A percentile compares a stretch with the other conserved stretches of the same genome.
These are phyloP conservation scores for Semotilus atromaculatus DNA, from an alignment of 2,797 vertebrate genomes.

Conservation along the genomic window DNA sequence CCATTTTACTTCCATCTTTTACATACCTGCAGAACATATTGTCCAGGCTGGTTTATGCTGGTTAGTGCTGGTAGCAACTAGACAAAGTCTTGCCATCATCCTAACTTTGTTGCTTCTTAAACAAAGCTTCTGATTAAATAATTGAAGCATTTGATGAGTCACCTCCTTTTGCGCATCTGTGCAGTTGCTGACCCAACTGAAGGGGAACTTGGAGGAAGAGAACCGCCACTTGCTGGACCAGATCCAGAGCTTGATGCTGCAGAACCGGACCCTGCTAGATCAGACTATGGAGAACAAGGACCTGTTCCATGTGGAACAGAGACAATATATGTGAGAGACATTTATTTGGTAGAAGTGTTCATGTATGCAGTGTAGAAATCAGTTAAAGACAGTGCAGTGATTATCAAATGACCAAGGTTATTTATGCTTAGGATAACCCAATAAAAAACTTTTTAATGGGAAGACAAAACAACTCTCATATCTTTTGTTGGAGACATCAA, in stretches of 20 bases:
- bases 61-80: not conserved
- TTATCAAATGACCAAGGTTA: not conserved
- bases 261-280: slow-evolving; percentile 93
- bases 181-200: slow-evolving; percentile 95
- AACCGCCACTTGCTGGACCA: slow-evolving; percentile 97
- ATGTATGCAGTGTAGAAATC: not conserved
- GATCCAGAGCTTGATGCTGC: slow-evolving; percentile 96
- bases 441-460: not conserved
- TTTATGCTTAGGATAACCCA: not conserved
- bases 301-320: slow-evolving; percentile 96
- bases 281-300: slow-evolving; percentile 99
- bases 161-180: not conserved
- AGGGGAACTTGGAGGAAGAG: slow-evolving; percentile 98
- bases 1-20: not conserved
- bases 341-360: not conserved
- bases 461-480: not conserved
- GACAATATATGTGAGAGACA: slow-evolving; percentile 91
- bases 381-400: not conserved
- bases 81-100: not conserved
- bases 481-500: not conserved
- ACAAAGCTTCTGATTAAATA: not conserved
- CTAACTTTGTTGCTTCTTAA: not conserved
- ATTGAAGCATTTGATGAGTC: not conserved
- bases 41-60: not conserved
- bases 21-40: not conserved